Conservation (phyloP, 2,888 invertebrate genomes). For the Thymelicus sylvestris region DNA sequence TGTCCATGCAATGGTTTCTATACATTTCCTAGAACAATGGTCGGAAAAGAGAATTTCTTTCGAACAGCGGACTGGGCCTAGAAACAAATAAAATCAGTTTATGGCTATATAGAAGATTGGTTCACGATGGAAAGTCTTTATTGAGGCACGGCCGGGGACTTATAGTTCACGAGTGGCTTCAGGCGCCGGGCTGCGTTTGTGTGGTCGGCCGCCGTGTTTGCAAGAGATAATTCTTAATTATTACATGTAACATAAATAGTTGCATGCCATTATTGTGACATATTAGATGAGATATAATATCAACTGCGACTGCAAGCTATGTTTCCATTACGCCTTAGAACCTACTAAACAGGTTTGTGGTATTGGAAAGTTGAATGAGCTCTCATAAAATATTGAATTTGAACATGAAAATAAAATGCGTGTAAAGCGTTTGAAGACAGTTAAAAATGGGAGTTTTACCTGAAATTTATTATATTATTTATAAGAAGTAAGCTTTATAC, state of each 20-base stretch:
- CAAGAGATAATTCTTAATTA: conserved; percentile 37
- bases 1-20: conserved; percentile 6
- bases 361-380: conserved; percentile 22
- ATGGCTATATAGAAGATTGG: conserved; percentile 68
- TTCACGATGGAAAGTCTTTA: conserved; percentile 66
- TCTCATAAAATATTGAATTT: conserved; percentile 7
- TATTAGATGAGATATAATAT: conserved; percentile 26
- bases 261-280: conserved; percentile 32
- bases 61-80: conserved; percentile 47
- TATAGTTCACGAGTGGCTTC: conserved; percentile 76
- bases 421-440: neutral
- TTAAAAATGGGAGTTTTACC: neutral
- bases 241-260: conserved; percentile 36
- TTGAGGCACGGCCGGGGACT: conserved; percentile 62
- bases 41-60: conserved; percentile 17
- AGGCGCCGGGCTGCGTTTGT: conserved; percentile 66
- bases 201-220: conserved; percentile 64
- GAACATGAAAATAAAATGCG: neutral
- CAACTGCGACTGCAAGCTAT: conserved; percentile 16
- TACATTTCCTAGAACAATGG: conserved; percentile 11
- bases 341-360: conserved; percentile 25
- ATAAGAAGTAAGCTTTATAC: too few relatives aligned
- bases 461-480: neutral
- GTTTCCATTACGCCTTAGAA: conserved; percentile 27
- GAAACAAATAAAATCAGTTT: conserved; percentile 68